A percentile compares a stretch with the other conserved stretches of the same genome.
phyloP scores from a whole-genome alignment of 92 coral and sea anemone species.

The Plumapathes pennacea region DNA sequence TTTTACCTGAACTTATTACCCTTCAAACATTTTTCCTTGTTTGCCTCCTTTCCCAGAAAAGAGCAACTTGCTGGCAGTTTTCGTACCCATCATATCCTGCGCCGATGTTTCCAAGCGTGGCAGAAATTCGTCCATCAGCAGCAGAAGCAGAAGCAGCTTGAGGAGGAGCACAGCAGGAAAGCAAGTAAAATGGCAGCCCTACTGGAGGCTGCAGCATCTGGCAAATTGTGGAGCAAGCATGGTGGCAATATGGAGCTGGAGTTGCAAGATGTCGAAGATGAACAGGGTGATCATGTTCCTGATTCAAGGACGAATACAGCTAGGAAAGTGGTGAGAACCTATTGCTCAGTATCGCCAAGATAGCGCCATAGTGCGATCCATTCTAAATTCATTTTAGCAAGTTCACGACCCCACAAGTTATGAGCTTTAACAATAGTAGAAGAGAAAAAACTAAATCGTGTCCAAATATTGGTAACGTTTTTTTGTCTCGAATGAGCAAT shows the following conservation, averaged over 20 bases:
- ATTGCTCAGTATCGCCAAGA: neutral
- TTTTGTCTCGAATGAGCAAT: too few relatives aligned
- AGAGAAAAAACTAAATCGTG: too few relatives aligned
- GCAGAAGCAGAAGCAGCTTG: constrained; percentile 61
- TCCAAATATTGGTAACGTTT: too few relatives aligned
- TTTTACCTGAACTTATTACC: neutral
- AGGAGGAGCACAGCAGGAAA: constrained; percentile 71
- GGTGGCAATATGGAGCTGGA: constrained; percentile 22
- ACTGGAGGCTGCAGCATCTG: constrained; percentile 87
- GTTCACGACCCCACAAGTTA: too few relatives aligned
- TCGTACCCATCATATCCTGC: constrained; percentile 54
- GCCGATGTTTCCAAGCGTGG: constrained; percentile 73
- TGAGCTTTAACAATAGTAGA: too few relatives aligned
- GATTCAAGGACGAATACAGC: constrained; percentile 55
- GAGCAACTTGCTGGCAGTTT: constrained; percentile 72
- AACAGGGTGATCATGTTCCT: constrained; percentile 9
- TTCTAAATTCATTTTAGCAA: too few relatives aligned
- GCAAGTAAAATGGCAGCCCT: constrained; percentile 90
- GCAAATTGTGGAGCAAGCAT: constrained; percentile 77
- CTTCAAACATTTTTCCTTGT: neutral
- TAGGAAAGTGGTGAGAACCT: constrained; percentile 60
- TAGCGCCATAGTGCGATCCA: neutral
- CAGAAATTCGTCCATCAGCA: constrained; percentile 62
- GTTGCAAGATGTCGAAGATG: constrained; percentile 32
- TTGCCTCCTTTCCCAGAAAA: constrained; percentile 53